Evolutionary conservation across 2,797 vertebrate genomes (phyloP).

Genomic region (Taenioides sp.): DNA sequence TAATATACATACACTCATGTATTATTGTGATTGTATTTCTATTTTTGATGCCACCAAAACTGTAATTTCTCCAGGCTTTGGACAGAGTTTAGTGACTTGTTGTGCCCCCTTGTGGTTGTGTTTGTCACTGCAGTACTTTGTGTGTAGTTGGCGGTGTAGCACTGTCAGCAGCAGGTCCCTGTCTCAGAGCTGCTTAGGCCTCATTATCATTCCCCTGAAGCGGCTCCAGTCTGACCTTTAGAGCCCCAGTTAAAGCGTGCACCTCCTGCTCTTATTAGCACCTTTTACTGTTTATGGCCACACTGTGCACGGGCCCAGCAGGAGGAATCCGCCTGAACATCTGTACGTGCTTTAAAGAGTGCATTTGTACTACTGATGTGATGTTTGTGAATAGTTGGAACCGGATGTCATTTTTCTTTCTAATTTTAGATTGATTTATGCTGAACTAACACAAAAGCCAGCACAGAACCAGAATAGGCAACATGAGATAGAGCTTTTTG

Average conservation of each 20-base stretch:
- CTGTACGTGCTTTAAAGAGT: not conserved
- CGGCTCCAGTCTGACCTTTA: constrained; percentile 56
- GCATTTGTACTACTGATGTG: not conserved
- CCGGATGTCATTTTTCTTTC: too few relatives aligned
- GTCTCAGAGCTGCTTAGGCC: not conserved
- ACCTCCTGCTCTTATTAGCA: constrained; percentile 58
- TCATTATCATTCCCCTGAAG: constrained; percentile 24
- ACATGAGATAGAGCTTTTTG: too few relatives aligned
- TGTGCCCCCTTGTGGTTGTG: not conserved
- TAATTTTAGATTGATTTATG: too few relatives aligned
- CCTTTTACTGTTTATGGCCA: constrained; percentile 44
- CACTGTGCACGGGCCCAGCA: constrained; percentile 21
- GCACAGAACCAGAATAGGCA: too few relatives aligned
- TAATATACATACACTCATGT: too few relatives aligned
- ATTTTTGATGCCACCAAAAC: not conserved
- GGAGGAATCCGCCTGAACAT: not conserved
- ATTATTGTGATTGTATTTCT: too few relatives aligned
- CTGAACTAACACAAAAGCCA: too few relatives aligned
- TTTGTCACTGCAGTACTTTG: not conserved
- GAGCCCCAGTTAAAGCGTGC: constrained; percentile 27
- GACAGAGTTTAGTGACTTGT: not conserved
- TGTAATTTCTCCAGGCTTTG: not conserved
- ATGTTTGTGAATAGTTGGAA: too few relatives aligned
- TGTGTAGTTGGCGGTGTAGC: not conserved
- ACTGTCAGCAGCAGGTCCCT: not conserved